These are phyloP conservation scores for Bos javanicus DNA, from an alignment of 2,113 vertebrate genomes.

Conservation along the genomic window DNA sequence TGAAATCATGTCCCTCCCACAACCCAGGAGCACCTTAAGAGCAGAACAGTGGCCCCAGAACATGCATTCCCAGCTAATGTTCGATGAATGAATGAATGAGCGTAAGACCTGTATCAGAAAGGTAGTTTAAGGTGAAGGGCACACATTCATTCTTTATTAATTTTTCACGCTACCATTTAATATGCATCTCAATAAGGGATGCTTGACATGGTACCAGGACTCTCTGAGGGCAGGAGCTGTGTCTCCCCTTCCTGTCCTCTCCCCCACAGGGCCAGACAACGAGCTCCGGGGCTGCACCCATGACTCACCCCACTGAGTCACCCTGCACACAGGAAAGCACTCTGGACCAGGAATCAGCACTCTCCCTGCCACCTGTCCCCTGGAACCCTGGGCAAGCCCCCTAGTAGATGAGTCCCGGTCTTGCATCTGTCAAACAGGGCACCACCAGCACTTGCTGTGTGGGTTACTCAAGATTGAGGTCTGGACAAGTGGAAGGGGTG, in stretches of 20 bases:
- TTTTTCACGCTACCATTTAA: slow-evolving; percentile 6
- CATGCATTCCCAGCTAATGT: neutral
- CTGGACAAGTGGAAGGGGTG: neutral
- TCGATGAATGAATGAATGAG: neutral
- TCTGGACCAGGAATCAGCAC: neutral
- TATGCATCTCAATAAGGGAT: neutral
- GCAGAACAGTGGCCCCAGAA: neutral
- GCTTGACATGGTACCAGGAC: neutral
- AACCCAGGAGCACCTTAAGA: neutral
- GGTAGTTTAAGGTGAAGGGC: neutral
- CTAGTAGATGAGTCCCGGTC: neutral
- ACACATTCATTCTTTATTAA: neutral
- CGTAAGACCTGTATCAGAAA: neutral
- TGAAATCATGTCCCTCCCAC: neutral
- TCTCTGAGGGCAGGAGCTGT: neutral
- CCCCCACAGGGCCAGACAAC: neutral
- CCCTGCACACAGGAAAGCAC: neutral
- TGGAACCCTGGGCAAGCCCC: neutral
- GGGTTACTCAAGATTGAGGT: neutral
- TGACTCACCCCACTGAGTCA: neutral
- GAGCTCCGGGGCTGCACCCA: neutral
- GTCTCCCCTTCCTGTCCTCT: neutral
- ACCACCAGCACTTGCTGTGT: neutral
- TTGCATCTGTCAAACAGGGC: neutral
- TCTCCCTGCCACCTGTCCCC: too few species aligned